phyloP scores from a whole-genome alignment of 1,140 invertebrate genomes.

The Cotesia typhae region DNA sequence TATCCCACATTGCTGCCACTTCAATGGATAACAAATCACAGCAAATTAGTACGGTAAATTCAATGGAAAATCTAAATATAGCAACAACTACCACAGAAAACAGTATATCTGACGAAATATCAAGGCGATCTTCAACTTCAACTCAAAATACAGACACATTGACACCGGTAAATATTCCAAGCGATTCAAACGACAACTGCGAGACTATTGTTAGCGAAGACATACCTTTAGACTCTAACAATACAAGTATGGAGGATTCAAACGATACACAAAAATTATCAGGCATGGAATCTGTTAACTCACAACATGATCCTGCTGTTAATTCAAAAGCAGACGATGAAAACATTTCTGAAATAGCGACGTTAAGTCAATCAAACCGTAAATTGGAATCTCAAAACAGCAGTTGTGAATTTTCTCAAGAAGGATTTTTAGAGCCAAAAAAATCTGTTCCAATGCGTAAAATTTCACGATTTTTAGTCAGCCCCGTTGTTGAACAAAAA shows the following conservation, averaged over 20 bases:
- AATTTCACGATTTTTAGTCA: slow-evolving; percentile 82
- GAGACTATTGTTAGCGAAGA: slow-evolving; percentile 47
- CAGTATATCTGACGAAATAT: slow-evolving; percentile 55
- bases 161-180: slow-evolving; percentile 58
- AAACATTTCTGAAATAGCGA: neutral
- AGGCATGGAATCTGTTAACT: slow-evolving; percentile 13
- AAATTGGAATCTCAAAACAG: neutral
- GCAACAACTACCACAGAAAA: slow-evolving; percentile 43
- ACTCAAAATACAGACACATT: slow-evolving; percentile 63
- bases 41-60: neutral
- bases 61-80: slow-evolving; percentile 34
- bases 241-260: slow-evolving; percentile 20
- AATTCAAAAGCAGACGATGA: slow-evolving; percentile 19
- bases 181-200: slow-evolving; percentile 53
- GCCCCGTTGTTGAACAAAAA: slow-evolving; percentile 72
- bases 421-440: slow-evolving; percentile 39
- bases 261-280: neutral
- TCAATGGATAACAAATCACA: slow-evolving; percentile 45
- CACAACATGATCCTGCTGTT: neutral
- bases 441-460: slow-evolving; percentile 68
- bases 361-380: neutral
- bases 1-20: slow-evolving; percentile 57
- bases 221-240: slow-evolving; percentile 39
- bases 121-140: slow-evolving; percentile 60
- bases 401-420: neutral